Evolutionary conservation across 2,888 invertebrate genomes (phyloP).

Genomic region (Oscheius myriophilus): DNA sequence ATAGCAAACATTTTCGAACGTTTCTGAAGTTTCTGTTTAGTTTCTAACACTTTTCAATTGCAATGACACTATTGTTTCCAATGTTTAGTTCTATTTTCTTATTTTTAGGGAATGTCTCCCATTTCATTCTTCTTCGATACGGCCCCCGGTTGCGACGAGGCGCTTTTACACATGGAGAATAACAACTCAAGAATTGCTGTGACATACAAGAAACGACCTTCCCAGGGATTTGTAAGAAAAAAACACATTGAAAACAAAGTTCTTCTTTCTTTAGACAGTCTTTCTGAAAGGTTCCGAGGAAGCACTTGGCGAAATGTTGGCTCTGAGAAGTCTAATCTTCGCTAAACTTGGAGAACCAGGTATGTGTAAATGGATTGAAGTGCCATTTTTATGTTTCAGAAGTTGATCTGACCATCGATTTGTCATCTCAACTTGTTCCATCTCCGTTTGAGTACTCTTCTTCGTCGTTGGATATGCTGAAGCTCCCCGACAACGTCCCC

Average conservation of each 20-base stretch:
- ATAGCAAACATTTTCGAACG: too few relatives aligned
- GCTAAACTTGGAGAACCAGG: too few relatives aligned
- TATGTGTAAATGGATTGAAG: too few relatives aligned
- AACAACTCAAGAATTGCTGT: background rate
- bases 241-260: background rate
- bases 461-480: slow-evolving; percentile 21
- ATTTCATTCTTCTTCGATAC: slow-evolving; percentile 14
- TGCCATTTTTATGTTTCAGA: too few relatives aligned
- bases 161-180: background rate
- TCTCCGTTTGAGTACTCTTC: too few relatives aligned
- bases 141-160: background rate
- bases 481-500: slow-evolving; percentile 20
- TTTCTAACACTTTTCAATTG: too few relatives aligned
- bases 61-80: too few relatives aligned
- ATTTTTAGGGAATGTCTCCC: slow-evolving; percentile 7
- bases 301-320: slow-evolving; percentile 4
- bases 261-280: slow-evolving; percentile 10
- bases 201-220: slow-evolving; percentile 2
- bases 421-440: too few relatives aligned
- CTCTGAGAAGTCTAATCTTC: background rate
- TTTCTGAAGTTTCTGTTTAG: too few relatives aligned
- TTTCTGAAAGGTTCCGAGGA: slow-evolving; percentile 7
- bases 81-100: background rate
- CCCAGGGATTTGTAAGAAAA: background rate
- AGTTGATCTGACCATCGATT: too few relatives aligned